Evolutionary conservation across 2,113 vertebrate species (phyloP), one percentile per base, ranked within the genome.

Genomic region (Pimephales promelas): DNA sequence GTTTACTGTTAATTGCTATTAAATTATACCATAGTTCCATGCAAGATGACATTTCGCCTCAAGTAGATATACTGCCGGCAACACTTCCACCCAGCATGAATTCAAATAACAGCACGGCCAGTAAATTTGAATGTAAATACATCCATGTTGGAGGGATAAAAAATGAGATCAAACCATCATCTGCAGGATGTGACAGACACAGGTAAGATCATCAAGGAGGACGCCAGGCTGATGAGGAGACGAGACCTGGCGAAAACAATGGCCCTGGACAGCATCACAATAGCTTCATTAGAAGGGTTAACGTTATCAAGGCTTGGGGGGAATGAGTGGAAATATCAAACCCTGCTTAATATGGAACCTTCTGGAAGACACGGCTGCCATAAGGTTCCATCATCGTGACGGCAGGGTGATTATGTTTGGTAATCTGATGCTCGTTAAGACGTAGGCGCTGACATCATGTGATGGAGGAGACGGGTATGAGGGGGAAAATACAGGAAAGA

Each of bases 231-330:
- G 83, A 81, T 81, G 59, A 87, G 83, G 68, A 87, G 87, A 89
- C 90, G 87, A 86, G 89, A 90, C 91, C 74, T 8, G 82, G 82
- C 85, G 90, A 93, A 93, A 93, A 94, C 93, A 93, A 95, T 94
- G 84, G 91, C 89, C 92, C 91, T 57, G 81, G 93, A 95, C 93
- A 94, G 93, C 89, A 89, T 78, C 91, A 95, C 93, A 95, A 95
- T 94, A 92, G 90, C 93, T 94, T 94, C 92, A 94, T 95, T 94
- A 94, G 91, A 76, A 86, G 81, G 89, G 89, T 91, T 92, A 91
- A 90, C 91, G 89, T 93, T 94, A 94, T 94, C 93, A 90, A 91
- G 88, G 90, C 89, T 86, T 61, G 86, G 66, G 90, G 90, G 89
- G 93, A 90, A 91, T 88, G 89, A 87, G 40, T 90, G 91, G 90